Evolutionary conservation across 2,888 invertebrate species (phyloP), one percentile per base, ranked within the genome.

Genomic region (Thelaira solivaga): DNA sequence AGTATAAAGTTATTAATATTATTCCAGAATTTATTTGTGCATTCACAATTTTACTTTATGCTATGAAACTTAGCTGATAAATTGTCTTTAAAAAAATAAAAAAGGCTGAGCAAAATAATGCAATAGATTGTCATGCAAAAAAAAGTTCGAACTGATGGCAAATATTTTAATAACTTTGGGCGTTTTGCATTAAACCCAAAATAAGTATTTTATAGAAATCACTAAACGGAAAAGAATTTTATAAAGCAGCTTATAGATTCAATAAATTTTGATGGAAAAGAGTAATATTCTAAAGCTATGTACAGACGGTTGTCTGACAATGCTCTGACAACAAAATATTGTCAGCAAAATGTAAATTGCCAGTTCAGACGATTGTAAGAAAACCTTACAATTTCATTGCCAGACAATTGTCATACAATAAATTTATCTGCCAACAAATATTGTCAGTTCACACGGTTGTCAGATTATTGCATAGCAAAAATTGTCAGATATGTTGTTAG

Each of bases 1-100:
- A 74, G 41, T 51, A 67, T 53, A 61, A 67, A 74, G 61, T 74
- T 74, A 53, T 74, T 43, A 67, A 67, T 36, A 26, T 20, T 36
- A 53, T 62, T 45, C 45, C 53, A 53, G 18, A 26, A 45, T 20
- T n/a, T n/a, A n/a, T n/a, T n/a, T n/a, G n/a, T n/a, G n/a, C n/a
- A n/a, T n/a, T n/a, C n/a, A 39, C 22, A 59, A 29, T 61, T 61
- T 29, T 18, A 10, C 49, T 31, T 59, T 51, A 69, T 61, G 62
- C 20, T 45, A 55, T 20, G 16, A 55, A 62, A 45, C 62, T 55
- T 45, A 72, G 53, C 22, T 16, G 2, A 26, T 36, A 55, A 62
- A 53, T 39, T 29, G 11, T 7, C 29, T 49, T 61, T 61, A 24
- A 13, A 39, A 41, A 22, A 59, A 26, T 4, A n/a, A 45, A 49